Conservation (phyloP, 2,113 vertebrate genomes). For the Macrotus californicus region DNA sequence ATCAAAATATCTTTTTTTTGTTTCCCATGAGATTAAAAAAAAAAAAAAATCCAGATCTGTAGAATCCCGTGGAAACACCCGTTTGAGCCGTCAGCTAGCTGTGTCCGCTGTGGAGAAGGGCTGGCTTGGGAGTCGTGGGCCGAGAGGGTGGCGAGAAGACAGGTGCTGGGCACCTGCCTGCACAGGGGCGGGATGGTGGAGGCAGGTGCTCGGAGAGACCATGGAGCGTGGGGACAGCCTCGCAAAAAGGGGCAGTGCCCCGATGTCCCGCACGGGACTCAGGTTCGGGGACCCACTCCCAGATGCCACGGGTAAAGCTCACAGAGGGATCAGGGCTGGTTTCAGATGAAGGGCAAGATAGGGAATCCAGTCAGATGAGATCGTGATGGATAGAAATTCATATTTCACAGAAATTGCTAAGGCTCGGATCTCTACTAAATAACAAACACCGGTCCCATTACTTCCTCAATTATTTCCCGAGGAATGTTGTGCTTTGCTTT, state of each 20-base stretch:
- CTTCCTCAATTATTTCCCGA: not conserved
- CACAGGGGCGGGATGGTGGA: not conserved
- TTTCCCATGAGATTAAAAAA: not conserved
- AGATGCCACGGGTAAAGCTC: not conserved
- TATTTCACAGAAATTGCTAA: fast-evolving
- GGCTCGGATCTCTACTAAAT: not conserved
- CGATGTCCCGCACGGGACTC: fast-evolving
- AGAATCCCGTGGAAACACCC: not conserved
- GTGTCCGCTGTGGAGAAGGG: fast-evolving
- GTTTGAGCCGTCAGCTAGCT: not conserved
- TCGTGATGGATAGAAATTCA: fast-evolving
- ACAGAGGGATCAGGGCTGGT: fast-evolving
- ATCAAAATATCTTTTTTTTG: not conserved
- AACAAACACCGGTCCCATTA: not conserved
- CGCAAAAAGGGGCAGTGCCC: fast-evolving
- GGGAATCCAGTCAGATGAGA: not conserved
- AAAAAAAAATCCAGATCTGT: not conserved
- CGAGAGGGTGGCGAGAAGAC: fast-evolving
- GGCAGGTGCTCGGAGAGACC: too few species aligned
- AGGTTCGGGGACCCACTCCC: not conserved
- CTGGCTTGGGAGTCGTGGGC: fast-evolving
- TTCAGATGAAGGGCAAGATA: not conserved
- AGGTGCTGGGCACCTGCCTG: fast-evolving
- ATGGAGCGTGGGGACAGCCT: fast-evolving
- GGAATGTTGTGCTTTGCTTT: not conserved